Percentiles rank a stretch among this genome's conserved stretches.
Conservation (phyloP, 2,113 vertebrate genomes). For the Megaceryle maxima region DNA sequence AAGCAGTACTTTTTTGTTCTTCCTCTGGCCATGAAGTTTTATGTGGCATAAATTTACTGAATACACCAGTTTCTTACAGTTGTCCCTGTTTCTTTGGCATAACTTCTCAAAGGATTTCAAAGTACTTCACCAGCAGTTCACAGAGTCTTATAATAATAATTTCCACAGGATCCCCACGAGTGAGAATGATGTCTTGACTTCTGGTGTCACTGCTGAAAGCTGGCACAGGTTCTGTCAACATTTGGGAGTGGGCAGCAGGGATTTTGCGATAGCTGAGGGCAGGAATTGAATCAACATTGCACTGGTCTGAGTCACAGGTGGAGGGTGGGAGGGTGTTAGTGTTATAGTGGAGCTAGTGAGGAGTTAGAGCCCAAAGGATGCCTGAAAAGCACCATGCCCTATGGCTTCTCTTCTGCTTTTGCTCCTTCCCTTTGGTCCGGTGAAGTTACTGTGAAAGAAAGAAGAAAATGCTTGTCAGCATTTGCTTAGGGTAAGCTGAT, state of each 20-base stretch:
- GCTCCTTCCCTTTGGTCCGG: neutral
- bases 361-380: neutral
- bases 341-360: neutral
- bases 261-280: neutral
- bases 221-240: neutral
- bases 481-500: neutral
- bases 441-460: neutral
- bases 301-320: neutral
- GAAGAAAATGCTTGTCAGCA: neutral
- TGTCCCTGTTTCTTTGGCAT: neutral
- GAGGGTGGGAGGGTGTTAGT: neutral
- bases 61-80: neutral
- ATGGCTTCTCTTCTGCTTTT: neutral
- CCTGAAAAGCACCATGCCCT: accelerated
- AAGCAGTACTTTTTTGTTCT: neutral
- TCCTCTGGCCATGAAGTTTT: neutral
- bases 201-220: neutral
- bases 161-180: neutral
- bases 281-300: neutral
- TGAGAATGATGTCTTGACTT: accelerated
- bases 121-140: neutral
- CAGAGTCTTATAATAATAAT: neutral
- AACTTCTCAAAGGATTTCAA: neutral
- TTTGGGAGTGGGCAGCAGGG: neutral
- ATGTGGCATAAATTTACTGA: accelerated